These are phyloP conservation scores for Zaprionus nigranus DNA, from an alignment of 1,140 invertebrate species.

Conservation along the genomic window DNA sequence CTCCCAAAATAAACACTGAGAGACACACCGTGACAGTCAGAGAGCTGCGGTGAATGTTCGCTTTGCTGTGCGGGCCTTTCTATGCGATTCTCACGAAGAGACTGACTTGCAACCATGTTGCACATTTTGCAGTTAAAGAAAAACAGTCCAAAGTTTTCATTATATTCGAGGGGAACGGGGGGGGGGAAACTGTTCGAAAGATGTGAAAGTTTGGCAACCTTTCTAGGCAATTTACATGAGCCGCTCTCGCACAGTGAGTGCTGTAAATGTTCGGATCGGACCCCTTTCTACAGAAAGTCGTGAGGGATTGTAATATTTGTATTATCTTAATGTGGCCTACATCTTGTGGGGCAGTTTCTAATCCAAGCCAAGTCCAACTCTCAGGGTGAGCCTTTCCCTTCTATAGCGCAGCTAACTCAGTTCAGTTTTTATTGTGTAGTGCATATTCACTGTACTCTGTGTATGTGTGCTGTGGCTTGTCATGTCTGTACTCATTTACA, in stretches of 20 bases:
- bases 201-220: conserved; percentile 45
- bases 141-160: conserved; percentile 16
- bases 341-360: not conserved
- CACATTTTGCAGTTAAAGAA: conserved; percentile 15
- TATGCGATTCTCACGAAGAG: conserved; percentile 36
- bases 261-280: not conserved
- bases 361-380: not conserved
- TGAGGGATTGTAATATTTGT: conserved; percentile 12
- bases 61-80: conserved; percentile 15
- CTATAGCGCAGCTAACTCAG: no score
- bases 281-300: conserved; percentile 15
- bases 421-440: not conserved
- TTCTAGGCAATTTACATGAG: conserved; percentile 47
- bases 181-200: conserved; percentile 5
- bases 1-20: conserved; percentile 36
- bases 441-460: not conserved
- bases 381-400: not conserved
- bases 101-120: conserved; percentile 29
- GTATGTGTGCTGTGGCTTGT: not conserved
- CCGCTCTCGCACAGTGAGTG: conserved; percentile 10
- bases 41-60: conserved; percentile 26
- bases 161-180: not conserved
- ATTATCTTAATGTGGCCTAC: conserved; percentile 8
- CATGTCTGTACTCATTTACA: conserved; percentile 18
- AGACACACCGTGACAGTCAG: conserved; percentile 18